phyloP scores from a whole-genome alignment of 2,888 invertebrate genomes.

The Thumatha senex region DNA sequence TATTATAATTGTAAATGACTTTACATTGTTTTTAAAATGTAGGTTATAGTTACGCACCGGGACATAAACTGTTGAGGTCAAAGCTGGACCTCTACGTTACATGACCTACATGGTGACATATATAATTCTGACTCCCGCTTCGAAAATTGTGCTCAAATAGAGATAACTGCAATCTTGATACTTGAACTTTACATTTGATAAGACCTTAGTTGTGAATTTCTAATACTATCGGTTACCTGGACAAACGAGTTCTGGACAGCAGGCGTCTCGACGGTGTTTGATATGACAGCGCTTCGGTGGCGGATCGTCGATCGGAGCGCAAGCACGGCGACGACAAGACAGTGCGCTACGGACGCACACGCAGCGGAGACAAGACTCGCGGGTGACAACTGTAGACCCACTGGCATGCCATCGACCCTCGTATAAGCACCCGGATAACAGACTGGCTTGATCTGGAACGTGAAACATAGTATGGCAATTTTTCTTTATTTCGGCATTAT shows the following conservation, averaged over 20 bases:
- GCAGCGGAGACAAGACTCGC: constrained; percentile 91
- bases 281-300: constrained; percentile 89
- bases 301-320: constrained; percentile 89
- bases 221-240: constrained; percentile 69
- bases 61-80: too few relatives aligned
- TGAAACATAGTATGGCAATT: not conserved
- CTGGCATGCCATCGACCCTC: constrained; percentile 87
- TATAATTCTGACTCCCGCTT: too few relatives aligned
- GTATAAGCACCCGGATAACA: constrained; percentile 86
- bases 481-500: not conserved
- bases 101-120: too few relatives aligned
- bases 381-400: constrained; percentile 86
- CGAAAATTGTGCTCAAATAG: too few relatives aligned
- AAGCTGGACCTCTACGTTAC: too few relatives aligned
- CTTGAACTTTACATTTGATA: too few relatives aligned
- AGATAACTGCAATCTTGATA: too few relatives aligned
- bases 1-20: too few relatives aligned
- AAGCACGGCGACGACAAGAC: constrained; percentile 90
- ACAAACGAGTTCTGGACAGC: constrained; percentile 92
- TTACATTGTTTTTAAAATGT: too few relatives aligned
- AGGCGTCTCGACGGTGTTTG: constrained; percentile 86
- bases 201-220: too few relatives aligned
- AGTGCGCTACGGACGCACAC: constrained; percentile 88
- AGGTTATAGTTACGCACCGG: too few relatives aligned
- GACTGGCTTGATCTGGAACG: constrained; percentile 20